Conservation (phyloP, 1,140 invertebrate species). For the Scylla paramamosain region DNA sequence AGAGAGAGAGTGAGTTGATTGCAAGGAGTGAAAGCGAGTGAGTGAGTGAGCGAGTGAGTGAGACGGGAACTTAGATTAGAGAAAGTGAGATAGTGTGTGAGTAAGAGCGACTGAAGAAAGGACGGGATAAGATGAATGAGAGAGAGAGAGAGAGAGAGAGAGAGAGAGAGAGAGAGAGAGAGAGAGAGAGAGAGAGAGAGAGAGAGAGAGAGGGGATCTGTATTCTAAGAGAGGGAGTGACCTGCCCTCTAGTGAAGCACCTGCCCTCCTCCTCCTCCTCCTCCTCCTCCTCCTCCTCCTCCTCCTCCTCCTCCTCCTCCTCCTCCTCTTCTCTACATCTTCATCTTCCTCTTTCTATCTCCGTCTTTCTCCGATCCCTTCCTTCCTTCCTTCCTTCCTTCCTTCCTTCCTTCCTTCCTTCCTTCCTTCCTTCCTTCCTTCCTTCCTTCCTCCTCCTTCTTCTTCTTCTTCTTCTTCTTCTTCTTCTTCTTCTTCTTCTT, state of each 20-base stretch:
- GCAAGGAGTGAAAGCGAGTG: too few relatives aligned
- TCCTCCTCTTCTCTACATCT: too few relatives aligned
- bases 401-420: too few relatives aligned
- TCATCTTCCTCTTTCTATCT: too few relatives aligned
- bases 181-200: neutral
- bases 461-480: neutral
- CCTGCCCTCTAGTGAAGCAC: neutral
- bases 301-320: neutral
- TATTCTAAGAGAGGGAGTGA: neutral
- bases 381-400: neutral
- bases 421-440: too few relatives aligned
- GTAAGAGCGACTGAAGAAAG: too few relatives aligned
- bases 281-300: constrained; percentile 36
- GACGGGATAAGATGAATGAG: too few relatives aligned
- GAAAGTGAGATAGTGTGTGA: too few relatives aligned
- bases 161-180: neutral
- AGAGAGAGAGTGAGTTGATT: too few relatives aligned
- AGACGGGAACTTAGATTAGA: too few relatives aligned
- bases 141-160: neutral
- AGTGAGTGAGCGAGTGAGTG: too few relatives aligned
- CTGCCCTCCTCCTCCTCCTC: constrained; percentile 1
- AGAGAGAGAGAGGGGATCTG: neutral
- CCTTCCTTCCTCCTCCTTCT: too few relatives aligned
- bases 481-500: neutral
- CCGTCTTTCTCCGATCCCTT: neutral